Conservation (phyloP, 2,113 vertebrate species). For the Oreochromis spilurus region DNA sequence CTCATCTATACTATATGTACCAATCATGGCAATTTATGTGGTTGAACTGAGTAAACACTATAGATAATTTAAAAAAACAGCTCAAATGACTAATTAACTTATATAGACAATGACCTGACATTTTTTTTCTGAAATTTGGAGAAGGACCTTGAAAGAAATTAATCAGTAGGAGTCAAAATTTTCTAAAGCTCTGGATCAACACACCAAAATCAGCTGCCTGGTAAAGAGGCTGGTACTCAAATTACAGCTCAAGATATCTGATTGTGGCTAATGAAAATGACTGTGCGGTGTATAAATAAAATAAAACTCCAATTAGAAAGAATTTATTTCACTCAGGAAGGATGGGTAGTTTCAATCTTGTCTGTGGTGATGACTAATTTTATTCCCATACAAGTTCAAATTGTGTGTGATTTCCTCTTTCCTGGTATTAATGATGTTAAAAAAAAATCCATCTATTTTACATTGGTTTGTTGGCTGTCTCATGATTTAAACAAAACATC, state of each 20-base stretch:
- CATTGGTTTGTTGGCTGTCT: background rate
- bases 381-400: background rate
- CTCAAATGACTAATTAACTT: background rate
- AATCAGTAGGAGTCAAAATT: background rate
- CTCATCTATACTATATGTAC: background rate
- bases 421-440: background rate
- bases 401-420: background rate
- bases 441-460: background rate
- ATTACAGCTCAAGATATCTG: background rate
- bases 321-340: background rate
- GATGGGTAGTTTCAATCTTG: background rate
- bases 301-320: conserved; percentile 9
- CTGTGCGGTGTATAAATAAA: background rate
- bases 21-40: background rate
- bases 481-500: background rate
- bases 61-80: background rate
- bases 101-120: background rate
- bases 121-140: background rate
- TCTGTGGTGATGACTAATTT: background rate
- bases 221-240: background rate
- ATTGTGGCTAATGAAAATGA: conserved; percentile 1
- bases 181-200: background rate
- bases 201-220: background rate
- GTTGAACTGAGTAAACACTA: background rate
- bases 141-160: background rate